These are phyloP conservation scores for Amphipoea oculea DNA, from an alignment of 2,888 invertebrate genomes.

Conservation along the genomic window DNA sequence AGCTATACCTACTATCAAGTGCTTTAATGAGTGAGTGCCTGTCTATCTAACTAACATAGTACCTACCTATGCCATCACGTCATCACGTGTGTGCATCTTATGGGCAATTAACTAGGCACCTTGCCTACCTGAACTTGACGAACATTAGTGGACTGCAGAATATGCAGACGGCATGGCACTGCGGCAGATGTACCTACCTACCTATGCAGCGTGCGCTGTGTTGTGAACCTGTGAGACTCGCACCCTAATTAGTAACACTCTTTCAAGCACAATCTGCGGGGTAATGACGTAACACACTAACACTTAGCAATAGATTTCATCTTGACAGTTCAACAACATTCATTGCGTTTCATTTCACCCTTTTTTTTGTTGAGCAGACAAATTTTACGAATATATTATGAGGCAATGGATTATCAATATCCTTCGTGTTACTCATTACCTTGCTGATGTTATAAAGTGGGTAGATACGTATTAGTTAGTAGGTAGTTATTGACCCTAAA, in stretches of 20 bases:
- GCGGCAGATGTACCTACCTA: neutral
- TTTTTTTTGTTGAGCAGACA: too few species aligned
- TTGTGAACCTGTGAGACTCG: neutral
- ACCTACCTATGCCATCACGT: constrained; percentile 4
- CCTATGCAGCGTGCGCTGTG: neutral
- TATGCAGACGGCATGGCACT: neutral
- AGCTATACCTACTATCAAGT: neutral
- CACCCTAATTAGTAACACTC: too few species aligned
- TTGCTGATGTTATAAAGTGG: neutral
- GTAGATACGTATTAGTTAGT: neutral
- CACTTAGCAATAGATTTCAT: neutral
- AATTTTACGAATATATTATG: too few species aligned
- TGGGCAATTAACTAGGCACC: neutral
- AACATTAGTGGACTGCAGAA: neutral
- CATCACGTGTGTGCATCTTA: constrained; percentile 4
- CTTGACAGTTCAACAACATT: neutral
- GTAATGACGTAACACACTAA: neutral
- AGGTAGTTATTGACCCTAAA: neutral
- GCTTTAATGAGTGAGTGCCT: neutral
- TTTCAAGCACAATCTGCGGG: neutral
- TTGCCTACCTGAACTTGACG: constrained; percentile 8
- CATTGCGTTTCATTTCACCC: too few species aligned
- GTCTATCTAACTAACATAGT: constrained; percentile 2
- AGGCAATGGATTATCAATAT: too few species aligned
- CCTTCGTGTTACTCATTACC: too few species aligned